A percentile compares a stretch with the other conserved stretches of the same genome.
Conservation (phyloP, 1,140 invertebrate species). For the Drosophila leontia region DNA sequence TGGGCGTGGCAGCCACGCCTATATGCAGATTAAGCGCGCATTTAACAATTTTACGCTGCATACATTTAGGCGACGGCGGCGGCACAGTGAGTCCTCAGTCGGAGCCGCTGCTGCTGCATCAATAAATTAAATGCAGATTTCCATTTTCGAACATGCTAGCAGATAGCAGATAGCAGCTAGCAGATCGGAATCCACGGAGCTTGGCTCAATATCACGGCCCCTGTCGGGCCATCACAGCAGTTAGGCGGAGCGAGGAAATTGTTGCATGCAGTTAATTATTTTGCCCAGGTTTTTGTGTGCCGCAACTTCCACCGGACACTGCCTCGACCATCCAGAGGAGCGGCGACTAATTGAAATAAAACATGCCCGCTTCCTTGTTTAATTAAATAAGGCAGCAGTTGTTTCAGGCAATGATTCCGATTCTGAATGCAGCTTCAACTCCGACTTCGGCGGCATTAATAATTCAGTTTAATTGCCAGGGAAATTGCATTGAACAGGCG, state of each 20-base stretch:
- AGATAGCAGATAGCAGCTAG: conserved; percentile 1
- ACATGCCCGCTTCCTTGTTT: conserved; percentile 54
- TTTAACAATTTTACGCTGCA: conserved; percentile 82
- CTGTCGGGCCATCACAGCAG: conserved; percentile 36
- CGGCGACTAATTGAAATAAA: conserved; percentile 76
- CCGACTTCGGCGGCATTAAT: conserved; percentile 30
- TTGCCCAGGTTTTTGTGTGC: conserved; percentile 72
- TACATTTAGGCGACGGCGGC: conserved; percentile 68
- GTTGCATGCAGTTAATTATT: conserved; percentile 83
- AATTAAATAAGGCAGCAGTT: conserved; percentile 71
- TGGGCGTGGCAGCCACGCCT: conserved; percentile 48
- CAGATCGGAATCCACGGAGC: conserved; percentile 6
- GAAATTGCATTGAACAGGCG: conserved; percentile 25
- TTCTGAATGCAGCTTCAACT: conserved; percentile 1
- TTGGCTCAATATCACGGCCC: conserved; percentile 56
- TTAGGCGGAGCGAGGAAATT: conserved; percentile 76
- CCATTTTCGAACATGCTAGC: conserved; percentile 61
- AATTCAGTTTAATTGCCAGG: conserved; percentile 37
- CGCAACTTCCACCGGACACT: conserved; percentile 39
- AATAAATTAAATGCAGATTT: conserved; percentile 84
- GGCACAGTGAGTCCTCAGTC: conserved; percentile 52
- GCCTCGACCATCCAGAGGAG: conserved; percentile 5
- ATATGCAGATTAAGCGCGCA: conserved; percentile 79
- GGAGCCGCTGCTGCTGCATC: conserved; percentile 61
- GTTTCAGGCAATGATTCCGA: conserved; percentile 17